A percentile compares a stretch with the other conserved stretches of the same genome.
Conservation (phyloP, 2,113 vertebrate species). For the Calyptomena viridis region DNA sequence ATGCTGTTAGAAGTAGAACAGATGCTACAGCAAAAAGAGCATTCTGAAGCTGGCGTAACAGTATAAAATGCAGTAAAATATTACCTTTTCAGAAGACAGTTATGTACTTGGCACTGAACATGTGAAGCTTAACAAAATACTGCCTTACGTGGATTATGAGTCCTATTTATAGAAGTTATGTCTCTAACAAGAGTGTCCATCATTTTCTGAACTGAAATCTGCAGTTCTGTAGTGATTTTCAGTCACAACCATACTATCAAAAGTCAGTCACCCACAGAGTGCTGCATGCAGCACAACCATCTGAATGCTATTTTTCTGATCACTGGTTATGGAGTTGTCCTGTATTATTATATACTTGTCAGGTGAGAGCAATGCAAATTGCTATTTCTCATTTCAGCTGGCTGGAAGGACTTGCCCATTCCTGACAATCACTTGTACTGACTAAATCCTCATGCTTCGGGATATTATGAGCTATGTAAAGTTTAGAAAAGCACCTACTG, state of each 20-base stretch:
- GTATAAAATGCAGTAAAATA: neutral
- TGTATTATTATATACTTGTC: neutral
- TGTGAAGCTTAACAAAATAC: neutral
- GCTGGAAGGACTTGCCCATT: neutral
- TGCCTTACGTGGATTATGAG: neutral
- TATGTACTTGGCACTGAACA: neutral
- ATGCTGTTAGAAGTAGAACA: neutral
- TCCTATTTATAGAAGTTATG: neutral
- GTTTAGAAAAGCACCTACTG: neutral
- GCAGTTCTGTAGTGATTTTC: neutral
- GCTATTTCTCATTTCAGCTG: neutral
- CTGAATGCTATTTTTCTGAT: neutral
- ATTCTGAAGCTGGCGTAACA: neutral
- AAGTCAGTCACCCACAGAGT: neutral
- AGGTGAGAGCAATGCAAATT: neutral
- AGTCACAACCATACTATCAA: neutral
- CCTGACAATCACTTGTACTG: neutral
- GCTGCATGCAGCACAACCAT: neutral
- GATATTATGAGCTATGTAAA: neutral
- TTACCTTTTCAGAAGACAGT: neutral
- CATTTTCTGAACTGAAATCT: neutral
- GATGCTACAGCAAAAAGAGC: neutral
- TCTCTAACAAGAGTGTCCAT: neutral
- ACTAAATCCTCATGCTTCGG: neutral
- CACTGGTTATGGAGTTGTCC: neutral